Evolutionary conservation across 2,113 vertebrate species (phyloP), one percentile per base, ranked within the genome.

Genomic region (Poeciliopsis occidentalis): DNA sequence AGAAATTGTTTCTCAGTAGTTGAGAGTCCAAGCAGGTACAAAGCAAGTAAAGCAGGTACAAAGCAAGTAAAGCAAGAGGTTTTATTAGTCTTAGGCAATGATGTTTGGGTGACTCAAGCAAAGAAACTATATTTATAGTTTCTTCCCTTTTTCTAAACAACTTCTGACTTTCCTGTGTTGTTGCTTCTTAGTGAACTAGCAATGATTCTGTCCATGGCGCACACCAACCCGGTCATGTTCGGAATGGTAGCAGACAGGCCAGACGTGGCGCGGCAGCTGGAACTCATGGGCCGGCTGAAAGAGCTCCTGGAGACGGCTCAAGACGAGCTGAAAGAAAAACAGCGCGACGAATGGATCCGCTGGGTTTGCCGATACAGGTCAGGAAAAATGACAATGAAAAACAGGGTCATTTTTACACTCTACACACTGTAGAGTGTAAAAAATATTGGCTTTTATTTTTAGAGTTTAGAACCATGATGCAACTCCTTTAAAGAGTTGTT

Each of bases 161-260:
- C 39, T 54, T 54, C 22, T 54, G 24, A 22, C 47, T 2, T 24
- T 54, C 17, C 6, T 54, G 47, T 54, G 47, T 62, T 4, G 2
- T 31, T 26, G 7, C 12, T 79, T 70, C 80, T n/a, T 83, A 97
- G 97, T 77, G 96, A 98, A 10, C 87, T 97, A 65, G 95, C 95
- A 27, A 95, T 96, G 95, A 95, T 97, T 94, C 85, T 98, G 5
- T 94, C 95, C 89, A 81, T 97, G 90, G 96, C 96, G 8, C 95
- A 97, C 89, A 95, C 95, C 0, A 96, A 96, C 75, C 95, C 96
- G 0, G 94, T 92, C 79, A 93, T 97, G 39, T 95, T 97, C 51
- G 93, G 94, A 0, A 87, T 96, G 61, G 89, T 96, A 41, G 95
- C 96, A 69, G 92, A 94, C 11, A 93, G 90, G 80, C 92, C 92